Evolutionary conservation across 1,140 invertebrate species (phyloP).

Genomic region (Drosophila guanche): DNA sequence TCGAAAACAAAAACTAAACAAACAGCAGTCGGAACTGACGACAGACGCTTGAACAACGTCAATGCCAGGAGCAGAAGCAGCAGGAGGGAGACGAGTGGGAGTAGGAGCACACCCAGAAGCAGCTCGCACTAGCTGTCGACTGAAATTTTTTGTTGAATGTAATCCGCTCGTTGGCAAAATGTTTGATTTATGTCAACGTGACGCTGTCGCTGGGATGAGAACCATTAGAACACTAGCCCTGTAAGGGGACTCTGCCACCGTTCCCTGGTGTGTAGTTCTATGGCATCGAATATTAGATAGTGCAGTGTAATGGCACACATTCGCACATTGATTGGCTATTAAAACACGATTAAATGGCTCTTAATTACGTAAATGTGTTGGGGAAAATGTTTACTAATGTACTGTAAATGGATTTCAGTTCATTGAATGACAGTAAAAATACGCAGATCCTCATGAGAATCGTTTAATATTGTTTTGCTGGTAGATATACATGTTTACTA

Average conservation of each 20-base stretch:
- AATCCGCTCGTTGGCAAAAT: conserved; percentile 59
- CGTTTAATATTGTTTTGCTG: too few relatives aligned
- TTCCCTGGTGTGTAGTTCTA: not conserved
- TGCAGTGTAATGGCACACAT: too few relatives aligned
- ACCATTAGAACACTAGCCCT: conserved; percentile 22
- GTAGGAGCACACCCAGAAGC: not conserved
- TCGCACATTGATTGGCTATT: too few relatives aligned
- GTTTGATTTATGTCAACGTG: conserved; percentile 76
- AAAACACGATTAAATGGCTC: too few relatives aligned
- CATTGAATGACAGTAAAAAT: too few relatives aligned
- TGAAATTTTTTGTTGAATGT: conserved; percentile 62
- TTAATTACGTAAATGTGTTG: too few relatives aligned
- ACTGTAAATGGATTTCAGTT: too few relatives aligned
- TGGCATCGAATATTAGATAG: too few relatives aligned
- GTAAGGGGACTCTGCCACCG: not conserved
- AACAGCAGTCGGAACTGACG: conserved; percentile 28
- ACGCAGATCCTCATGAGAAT: too few relatives aligned
- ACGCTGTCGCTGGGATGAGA: conserved; percentile 1
- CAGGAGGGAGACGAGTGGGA: conserved; percentile 18
- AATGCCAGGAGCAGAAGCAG: conserved; percentile 39
- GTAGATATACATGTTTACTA: too few relatives aligned
- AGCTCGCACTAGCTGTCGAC: too few relatives aligned
- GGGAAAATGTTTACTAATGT: too few relatives aligned
- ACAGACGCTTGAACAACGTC: conserved; percentile 55
- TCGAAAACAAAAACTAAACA: conserved; percentile 58